phyloP scores from a whole-genome alignment of 2,797 vertebrate genomes.

The Melanotaenia boesemani region DNA sequence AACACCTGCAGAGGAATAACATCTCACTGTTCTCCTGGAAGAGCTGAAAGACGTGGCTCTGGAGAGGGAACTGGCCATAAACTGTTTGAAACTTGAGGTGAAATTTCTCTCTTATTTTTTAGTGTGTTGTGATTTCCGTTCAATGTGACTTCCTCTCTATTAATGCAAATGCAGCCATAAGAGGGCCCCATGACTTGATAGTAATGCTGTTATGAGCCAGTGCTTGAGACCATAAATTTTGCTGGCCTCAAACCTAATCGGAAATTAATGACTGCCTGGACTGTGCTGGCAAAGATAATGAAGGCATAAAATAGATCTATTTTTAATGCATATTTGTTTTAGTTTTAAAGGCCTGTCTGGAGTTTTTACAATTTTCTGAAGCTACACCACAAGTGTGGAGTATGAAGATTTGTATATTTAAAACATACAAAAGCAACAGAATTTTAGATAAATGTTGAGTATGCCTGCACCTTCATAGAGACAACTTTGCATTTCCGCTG shows the following conservation, averaged over 20 bases:
- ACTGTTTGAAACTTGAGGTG: background rate
- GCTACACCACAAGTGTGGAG: background rate
- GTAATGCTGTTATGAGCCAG: background rate
- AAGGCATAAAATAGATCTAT: background rate
- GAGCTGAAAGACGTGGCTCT: background rate
- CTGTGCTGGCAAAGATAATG: background rate
- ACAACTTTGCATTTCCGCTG: too few relatives aligned
- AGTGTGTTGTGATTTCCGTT: background rate
- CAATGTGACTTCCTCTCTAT: background rate
- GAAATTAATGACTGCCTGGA: background rate
- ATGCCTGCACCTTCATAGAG: too few relatives aligned
- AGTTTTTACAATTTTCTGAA: background rate
- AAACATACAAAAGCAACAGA: background rate
- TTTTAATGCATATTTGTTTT: background rate
- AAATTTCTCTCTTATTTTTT: background rate
- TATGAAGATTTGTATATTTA: background rate
- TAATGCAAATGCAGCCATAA: background rate
- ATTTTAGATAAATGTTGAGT: too few relatives aligned
- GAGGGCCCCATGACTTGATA: background rate
- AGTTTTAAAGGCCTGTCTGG: background rate
- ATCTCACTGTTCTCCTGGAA: background rate
- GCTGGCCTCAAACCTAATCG: background rate
- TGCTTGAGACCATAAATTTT: background rate
- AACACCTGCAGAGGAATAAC: background rate
- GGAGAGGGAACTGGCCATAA: background rate